Conservation (phyloP, 92 coral and sea anemone species). For the Palythoa caribaeorum region DNA sequence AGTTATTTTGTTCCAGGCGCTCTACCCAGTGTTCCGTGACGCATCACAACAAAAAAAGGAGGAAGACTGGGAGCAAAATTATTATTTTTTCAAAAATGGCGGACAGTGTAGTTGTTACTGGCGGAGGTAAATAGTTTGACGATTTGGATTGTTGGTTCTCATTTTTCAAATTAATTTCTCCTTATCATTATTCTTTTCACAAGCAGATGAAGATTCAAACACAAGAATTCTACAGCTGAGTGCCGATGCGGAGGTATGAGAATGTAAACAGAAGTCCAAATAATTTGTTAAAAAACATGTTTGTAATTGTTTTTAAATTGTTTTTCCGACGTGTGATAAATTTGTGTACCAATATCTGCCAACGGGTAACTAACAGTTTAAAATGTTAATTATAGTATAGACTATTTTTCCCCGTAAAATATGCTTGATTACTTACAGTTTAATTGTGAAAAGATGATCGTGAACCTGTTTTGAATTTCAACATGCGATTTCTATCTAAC, state of each 20-base stretch:
- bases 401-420: too few species aligned
- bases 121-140: not conserved
- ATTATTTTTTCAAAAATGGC: slow-evolving; percentile 14
- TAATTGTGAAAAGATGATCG: too few species aligned
- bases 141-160: not conserved
- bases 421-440: too few species aligned
- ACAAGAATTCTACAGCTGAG: slow-evolving; percentile 21
- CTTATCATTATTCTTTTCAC: not conserved
- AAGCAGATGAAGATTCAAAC: not conserved
- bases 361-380: too few species aligned
- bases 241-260: slow-evolving; percentile 35
- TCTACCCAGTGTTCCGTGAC: slow-evolving; percentile 9
- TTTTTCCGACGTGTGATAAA: not conserved
- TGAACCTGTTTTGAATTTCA: too few species aligned
- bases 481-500: too few species aligned
- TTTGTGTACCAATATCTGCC: too few species aligned
- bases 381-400: too few species aligned
- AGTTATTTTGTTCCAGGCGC: slow-evolving; percentile 44
- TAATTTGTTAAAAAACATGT: not conserved
- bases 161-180: not conserved
- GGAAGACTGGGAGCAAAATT: not conserved
- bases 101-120: slow-evolving; percentile 21
- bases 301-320: not conserved
- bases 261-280: not conserved
- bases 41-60: not conserved